A percentile compares a stretch with the other conserved stretches of the same genome.
Conservation (phyloP, 2,113 vertebrate genomes). For the Peromyscus polionotus region DNA sequence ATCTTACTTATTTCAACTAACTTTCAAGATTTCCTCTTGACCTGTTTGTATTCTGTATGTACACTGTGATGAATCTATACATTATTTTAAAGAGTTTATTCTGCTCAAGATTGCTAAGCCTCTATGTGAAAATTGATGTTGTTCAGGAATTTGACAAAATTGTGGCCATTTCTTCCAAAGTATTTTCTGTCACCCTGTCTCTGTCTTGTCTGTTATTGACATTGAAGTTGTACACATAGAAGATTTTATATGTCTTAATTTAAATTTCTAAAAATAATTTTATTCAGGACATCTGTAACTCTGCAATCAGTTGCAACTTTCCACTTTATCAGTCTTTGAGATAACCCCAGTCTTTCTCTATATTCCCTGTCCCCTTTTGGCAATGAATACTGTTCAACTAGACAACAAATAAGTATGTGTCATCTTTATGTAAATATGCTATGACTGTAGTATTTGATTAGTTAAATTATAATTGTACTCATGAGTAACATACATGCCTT, state of each 20-base stretch:
- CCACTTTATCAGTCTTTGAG: neutral
- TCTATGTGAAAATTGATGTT: conserved; percentile 7
- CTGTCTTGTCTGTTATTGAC: neutral
- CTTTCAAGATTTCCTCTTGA: neutral
- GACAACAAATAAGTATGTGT: neutral
- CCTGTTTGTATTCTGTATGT: neutral
- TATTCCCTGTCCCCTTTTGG: neutral
- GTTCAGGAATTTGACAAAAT: conserved; percentile 29
- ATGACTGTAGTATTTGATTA: neutral
- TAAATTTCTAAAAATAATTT: conserved; percentile 40
- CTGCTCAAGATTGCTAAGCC: neutral
- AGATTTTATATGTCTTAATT: neutral
- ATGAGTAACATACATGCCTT: neutral
- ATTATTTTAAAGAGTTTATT: conserved; percentile 1
- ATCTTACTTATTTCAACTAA: neutral
- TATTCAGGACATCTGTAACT: neutral
- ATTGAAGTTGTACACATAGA: neutral
- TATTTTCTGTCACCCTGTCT: neutral
- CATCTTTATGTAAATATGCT: neutral
- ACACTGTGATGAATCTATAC: neutral
- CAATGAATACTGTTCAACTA: neutral
- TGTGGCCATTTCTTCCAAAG: conserved; percentile 16
- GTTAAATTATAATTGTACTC: neutral
- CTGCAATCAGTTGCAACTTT: neutral
- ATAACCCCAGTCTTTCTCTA: neutral